Evolutionary conservation across 2,888 invertebrate genomes (phyloP).

Genomic region (Lasiommata megera): DNA sequence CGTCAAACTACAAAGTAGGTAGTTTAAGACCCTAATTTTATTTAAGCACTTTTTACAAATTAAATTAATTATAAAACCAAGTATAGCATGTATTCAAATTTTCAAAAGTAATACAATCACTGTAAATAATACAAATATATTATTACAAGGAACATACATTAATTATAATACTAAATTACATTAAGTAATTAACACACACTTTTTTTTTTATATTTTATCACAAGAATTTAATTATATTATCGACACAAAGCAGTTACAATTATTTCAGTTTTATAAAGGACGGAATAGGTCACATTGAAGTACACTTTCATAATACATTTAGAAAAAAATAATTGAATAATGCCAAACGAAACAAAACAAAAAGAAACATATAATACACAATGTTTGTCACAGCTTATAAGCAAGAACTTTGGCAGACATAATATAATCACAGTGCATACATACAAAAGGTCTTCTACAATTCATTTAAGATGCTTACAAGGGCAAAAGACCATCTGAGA

Average conservation of each 20-base stretch:
- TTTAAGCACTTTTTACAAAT: conserved; percentile 39
- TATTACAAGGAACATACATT: conserved; percentile 56
- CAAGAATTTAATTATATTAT: conserved; percentile 36
- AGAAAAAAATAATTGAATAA: background rate
- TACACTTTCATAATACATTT: background rate
- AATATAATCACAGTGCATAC: too few species aligned
- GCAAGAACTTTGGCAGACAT: too few species aligned
- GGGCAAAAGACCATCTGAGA: too few species aligned
- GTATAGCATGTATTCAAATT: conserved; percentile 60
- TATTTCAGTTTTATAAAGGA: conserved; percentile 5
- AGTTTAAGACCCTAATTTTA: too few species aligned
- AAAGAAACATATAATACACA: too few species aligned
- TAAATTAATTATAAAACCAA: conserved; percentile 45
- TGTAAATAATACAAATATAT: conserved; percentile 74
- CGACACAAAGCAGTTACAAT: conserved; percentile 7
- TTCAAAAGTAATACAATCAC: conserved; percentile 68
- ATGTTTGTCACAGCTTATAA: too few species aligned
- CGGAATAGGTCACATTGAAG: background rate
- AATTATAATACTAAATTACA: conserved; percentile 44
- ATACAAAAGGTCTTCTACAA: too few species aligned
- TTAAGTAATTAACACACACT: conserved; percentile 17
- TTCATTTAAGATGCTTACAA: too few species aligned
- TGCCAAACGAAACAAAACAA: too few species aligned
- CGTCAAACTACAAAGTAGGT: too few species aligned
- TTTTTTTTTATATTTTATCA: conserved; percentile 38